Evolutionary conservation across 2,797 vertebrate species (phyloP), one percentile per base, ranked within the genome.

Genomic region (Falco novaeseelandiae): DNA sequence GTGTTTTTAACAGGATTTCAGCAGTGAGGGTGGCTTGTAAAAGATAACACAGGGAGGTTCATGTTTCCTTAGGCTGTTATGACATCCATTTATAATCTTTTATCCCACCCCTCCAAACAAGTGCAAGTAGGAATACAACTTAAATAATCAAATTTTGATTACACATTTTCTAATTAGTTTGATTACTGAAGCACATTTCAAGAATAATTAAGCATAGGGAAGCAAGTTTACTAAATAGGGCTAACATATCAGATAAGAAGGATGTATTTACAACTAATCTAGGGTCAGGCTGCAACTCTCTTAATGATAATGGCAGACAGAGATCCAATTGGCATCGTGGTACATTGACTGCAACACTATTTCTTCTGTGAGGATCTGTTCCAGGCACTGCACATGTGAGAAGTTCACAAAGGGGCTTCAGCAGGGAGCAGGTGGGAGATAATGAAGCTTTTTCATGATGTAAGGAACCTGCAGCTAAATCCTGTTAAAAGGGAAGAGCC

Each of bases 1-100:
- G 55, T 86, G 40, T 51, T 71, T 84, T 51, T 46, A 87, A 93
- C 29, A 70, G 90, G 84, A 88, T 92, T 88, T 92, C 71, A 86
- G 66, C 92, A 91, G 81, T 9, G 27, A 74, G 78, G 82, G 77
- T 65, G 87, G 87, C 62, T 69, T 69, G 66, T 58, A 87, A 88
- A 96, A 87, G 72, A 55, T 8, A 84, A 86, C 81, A 70, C 44
- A 77, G 73, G 27, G 14, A 90, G 92, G 72, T 62, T 62, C 76
- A 21, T 36, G 34, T 83, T 87, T 65, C 73, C 83, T 48, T 27
- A 85, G 86, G 85, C 67, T 89, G 69, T 94, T 96, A 94, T 67
- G 85, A 89, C 61, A 95, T 34, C 51, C 74, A 96, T 88, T 54
- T 54, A 21, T 36, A 34, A 36, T 22, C 27, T 74, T 65, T 48